Base-by-base conservation (phyloP, 2,888 invertebrate genomes). In the Andrena camellia region DNA sequence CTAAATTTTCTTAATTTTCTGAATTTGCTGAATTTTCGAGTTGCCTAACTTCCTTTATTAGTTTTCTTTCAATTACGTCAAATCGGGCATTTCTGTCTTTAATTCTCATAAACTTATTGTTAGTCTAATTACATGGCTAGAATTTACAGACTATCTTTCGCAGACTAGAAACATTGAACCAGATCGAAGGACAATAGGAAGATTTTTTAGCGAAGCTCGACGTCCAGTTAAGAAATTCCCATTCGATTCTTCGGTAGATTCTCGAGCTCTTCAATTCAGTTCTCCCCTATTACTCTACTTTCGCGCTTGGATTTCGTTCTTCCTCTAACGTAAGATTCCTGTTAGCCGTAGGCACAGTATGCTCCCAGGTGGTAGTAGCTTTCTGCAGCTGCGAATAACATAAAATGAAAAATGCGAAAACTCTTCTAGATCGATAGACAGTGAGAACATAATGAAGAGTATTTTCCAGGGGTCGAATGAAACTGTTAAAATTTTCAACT, bases 321-420 rank as follows among this genome's bases (percentile, higher is more conserved):
- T 20, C 7, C 17, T n/a, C 23, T 7, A n/a, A 17, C 8, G 2
- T 3, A 10, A 23, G 3, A 52, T 0, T n/a, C 20, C n/a, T 29
- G 8, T 86, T 89, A 92, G 50, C 89, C 90, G 35, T 92, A 93
- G 13, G 89, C 83, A 71, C 93, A 93, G 54, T 89, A 84, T 2
- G 88, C 87, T 8, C 93, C 93, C 42, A 93, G 86, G 63, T 92
- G 90, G 73, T 91, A 91, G 82, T 91, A 91, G 69, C 85, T 88
- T 69, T 86, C 89, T 35, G 83, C 88, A 57, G 93, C 93, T 93
- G 89, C 3, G 89, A 82, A 72, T 8, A 64, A 26, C 8, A 67
- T 2, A 35, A 23, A 13, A 62, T 1, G 57, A 57, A 57, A 23
- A 57, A 57, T 57, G 10, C 17, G 23, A 20, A 7, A 8, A 8